phyloP scores from a whole-genome alignment of 2,888 invertebrate genomes.

The Pseudococcus jackbeardsleyi region DNA sequence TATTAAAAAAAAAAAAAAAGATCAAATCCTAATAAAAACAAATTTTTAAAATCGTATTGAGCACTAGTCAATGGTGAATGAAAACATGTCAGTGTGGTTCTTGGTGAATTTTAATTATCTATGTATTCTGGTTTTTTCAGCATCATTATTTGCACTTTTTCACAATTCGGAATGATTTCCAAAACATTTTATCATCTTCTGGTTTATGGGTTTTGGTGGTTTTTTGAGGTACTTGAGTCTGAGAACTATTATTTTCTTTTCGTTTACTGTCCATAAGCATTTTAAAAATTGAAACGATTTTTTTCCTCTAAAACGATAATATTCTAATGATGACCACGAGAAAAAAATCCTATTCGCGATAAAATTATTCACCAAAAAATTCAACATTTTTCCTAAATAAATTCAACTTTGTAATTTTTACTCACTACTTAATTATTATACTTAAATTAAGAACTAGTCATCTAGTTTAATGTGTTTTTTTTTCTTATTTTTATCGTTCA shows the following conservation, averaged over 20 bases:
- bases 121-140: neutral
- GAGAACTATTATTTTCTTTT: neutral
- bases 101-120: neutral
- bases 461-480: slow-evolving; percentile 60
- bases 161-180: neutral
- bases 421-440: slow-evolving; percentile 26
- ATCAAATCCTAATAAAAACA: neutral
- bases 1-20: too few relatives aligned
- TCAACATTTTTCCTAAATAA: neutral
- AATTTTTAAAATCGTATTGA: neutral
- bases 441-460: slow-evolving; percentile 58
- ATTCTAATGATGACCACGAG: neutral
- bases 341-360: neutral
- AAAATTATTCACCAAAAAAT: neutral
- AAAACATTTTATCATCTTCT: neutral
- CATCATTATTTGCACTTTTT: neutral
- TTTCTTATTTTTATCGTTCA: neutral
- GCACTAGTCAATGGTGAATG: neutral
- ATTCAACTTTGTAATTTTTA: neutral
- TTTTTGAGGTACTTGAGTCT: neutral
- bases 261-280: neutral
- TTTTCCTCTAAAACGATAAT: neutral
- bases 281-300: neutral
- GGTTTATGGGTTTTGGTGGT: neutral
- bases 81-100: neutral